These are phyloP conservation scores for Stenopsyche tienmushanensis DNA, from an alignment of 1,140 invertebrate species.

Conservation along the genomic window DNA sequence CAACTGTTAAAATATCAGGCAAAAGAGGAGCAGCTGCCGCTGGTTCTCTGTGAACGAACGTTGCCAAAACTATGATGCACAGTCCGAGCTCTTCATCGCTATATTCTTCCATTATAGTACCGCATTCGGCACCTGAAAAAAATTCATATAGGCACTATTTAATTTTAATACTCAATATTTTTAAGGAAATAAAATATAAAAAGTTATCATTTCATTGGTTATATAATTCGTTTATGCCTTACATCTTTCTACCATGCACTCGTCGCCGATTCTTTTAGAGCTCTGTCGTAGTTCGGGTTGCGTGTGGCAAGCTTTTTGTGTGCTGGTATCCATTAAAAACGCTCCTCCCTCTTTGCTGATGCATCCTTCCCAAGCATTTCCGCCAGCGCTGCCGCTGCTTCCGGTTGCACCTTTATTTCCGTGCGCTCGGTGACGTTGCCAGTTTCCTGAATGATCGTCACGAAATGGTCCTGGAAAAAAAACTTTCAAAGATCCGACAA, in stretches of 20 bases:
- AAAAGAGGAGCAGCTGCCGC: slow-evolving; percentile 88
- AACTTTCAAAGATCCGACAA: no score
- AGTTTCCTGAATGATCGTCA: slow-evolving; percentile 30
- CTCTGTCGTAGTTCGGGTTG: slow-evolving; percentile 62
- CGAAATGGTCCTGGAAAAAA: slow-evolving; percentile 31
- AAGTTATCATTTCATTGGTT: not conserved
- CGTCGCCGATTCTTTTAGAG: slow-evolving; percentile 67
- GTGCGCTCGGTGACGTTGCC: slow-evolving; percentile 30
- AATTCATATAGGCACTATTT: not conserved
- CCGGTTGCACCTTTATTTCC: not conserved
- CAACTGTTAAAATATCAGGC: slow-evolving; percentile 86
- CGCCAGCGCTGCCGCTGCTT: not conserved
- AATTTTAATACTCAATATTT: not conserved
- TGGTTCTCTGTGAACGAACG: slow-evolving; percentile 95
- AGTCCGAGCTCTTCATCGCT: slow-evolving; percentile 95
- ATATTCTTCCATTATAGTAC: slow-evolving; percentile 85
- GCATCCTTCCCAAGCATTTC: slow-evolving; percentile 30
- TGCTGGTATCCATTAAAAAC: slow-evolving; percentile 32
- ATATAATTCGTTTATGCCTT: not conserved
- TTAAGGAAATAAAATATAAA: not conserved
- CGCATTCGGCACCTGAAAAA: slow-evolving; percentile 73
- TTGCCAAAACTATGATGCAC: slow-evolving; percentile 90
- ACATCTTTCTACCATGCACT: slow-evolving; percentile 67
- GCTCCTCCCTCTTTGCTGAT: slow-evolving; percentile 21
- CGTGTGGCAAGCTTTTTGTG: slow-evolving; percentile 54